phyloP scores from a whole-genome alignment of 2,113 vertebrate species.

The Myotis brandtii region DNA sequence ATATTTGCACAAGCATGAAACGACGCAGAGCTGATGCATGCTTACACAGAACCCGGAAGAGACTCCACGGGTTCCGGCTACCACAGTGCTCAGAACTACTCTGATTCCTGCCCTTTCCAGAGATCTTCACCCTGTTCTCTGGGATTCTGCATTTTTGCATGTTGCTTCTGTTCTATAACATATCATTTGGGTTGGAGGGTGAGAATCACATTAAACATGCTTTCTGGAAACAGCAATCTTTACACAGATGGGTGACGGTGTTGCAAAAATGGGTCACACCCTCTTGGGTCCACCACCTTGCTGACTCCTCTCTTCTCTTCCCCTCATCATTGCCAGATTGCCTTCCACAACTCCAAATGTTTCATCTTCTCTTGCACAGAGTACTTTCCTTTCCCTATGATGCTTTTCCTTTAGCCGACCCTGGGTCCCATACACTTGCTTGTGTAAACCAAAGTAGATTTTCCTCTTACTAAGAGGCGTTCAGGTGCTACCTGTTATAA shows the following conservation, averaged over 20 bases:
- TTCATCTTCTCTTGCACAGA: background rate
- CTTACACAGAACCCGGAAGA: background rate
- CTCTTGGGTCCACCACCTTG: background rate
- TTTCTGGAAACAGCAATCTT: background rate
- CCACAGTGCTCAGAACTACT: background rate
- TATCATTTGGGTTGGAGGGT: fast-evolving
- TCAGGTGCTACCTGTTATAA: background rate
- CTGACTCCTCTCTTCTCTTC: background rate
- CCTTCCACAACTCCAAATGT: background rate
- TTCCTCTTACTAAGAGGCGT: background rate
- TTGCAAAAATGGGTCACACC: background rate
- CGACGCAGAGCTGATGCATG: background rate
- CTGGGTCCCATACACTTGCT: background rate
- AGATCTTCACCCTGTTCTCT: background rate
- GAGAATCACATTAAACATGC: background rate
- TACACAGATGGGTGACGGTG: background rate
- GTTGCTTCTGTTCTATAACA: background rate
- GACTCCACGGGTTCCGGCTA: background rate
- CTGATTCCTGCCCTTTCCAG: background rate
- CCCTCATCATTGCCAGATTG: background rate
- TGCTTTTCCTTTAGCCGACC: background rate
- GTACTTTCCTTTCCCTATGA: background rate
- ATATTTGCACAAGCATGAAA: background rate
- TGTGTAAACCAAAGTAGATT: background rate
- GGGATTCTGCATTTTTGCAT: background rate